A percentile compares a stretch with the other conserved stretches of the same genome.
phyloP scores from a whole-genome alignment of 2,888 invertebrate species.

The Meliscaeva auricollis region DNA sequence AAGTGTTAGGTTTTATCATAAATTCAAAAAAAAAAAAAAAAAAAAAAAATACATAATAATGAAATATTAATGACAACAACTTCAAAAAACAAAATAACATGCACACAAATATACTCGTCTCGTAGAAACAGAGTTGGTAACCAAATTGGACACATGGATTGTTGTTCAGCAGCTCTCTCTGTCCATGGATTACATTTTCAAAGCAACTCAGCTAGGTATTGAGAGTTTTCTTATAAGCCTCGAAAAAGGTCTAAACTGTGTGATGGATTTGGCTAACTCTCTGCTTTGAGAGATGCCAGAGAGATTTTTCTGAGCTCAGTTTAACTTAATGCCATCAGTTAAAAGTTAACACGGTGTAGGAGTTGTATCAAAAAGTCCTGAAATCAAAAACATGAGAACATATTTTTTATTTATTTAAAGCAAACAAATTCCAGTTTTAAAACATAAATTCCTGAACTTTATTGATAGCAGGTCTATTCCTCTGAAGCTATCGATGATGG shows the following conservation, averaged over 20 bases:
- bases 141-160: constrained; percentile 6
- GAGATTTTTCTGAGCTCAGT: constrained; percentile 20
- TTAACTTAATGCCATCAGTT: background rate
- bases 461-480: too few species aligned
- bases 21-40: constrained; percentile 47
- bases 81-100: background rate
- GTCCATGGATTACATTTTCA: background rate
- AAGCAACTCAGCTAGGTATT: constrained; percentile 20
- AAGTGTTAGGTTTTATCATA: constrained; percentile 59
- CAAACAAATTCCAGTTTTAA: too few species aligned
- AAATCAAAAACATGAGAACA: background rate
- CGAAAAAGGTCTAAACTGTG: background rate
- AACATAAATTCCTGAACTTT: too few species aligned
- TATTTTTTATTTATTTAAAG: too few species aligned
- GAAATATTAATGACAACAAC: constrained; percentile 55
- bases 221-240: constrained; percentile 12
- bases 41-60: constrained; percentile 22
- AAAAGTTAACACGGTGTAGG: background rate
- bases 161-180: background rate
- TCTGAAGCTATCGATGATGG: too few species aligned
- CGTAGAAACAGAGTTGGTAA: constrained; percentile 14
- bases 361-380: background rate
- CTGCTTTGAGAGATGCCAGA: constrained; percentile 3
- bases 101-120: background rate
- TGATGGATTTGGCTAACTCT: background rate